Conservation (phyloP, 2,888 invertebrate species). For the Cremastinae sp. region DNA sequence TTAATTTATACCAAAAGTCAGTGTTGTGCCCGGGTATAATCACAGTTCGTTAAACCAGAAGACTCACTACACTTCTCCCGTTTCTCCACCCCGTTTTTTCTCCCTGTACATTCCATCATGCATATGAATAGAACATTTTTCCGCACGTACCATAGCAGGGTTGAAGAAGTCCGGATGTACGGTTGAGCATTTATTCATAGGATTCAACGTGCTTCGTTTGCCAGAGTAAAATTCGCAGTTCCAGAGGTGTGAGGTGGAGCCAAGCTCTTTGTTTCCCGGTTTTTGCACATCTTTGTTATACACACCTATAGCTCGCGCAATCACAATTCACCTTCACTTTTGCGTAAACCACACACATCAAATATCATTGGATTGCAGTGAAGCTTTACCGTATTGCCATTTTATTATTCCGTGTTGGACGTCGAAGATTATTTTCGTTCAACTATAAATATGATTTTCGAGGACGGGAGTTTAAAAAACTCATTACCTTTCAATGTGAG, state of each 20-base stretch:
- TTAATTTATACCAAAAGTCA: constrained; percentile 51
- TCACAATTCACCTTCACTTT: constrained; percentile 24
- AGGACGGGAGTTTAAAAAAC: constrained; percentile 19
- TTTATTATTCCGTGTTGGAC: constrained; percentile 23
- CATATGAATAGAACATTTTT: constrained; percentile 72
- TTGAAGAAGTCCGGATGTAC: constrained; percentile 60
- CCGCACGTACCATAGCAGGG: constrained; percentile 44
- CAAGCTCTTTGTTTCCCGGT: constrained; percentile 58
- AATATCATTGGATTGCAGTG: constrained; percentile 56
- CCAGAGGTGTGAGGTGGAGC: constrained; percentile 33
- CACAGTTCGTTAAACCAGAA: constrained; percentile 68
- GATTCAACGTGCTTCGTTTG: constrained; percentile 63
- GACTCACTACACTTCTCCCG: constrained; percentile 56
- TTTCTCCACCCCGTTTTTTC: constrained; percentile 40
- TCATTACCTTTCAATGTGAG: constrained; percentile 30
- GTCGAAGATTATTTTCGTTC: constrained; percentile 23
- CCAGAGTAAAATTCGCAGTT: constrained; percentile 51
- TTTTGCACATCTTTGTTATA: constrained; percentile 53
- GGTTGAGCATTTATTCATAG: constrained; percentile 63
- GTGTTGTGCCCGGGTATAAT: constrained; percentile 70
- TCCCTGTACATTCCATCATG: constrained; percentile 71
- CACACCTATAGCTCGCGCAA: constrained; percentile 5
- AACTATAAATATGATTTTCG: constrained; percentile 37
- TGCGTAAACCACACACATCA: constrained; percentile 7
- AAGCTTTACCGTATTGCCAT: constrained; percentile 25